These are phyloP conservation scores for Orcinus orca DNA, from an alignment of 2,113 vertebrate species.

Conservation along the genomic window DNA sequence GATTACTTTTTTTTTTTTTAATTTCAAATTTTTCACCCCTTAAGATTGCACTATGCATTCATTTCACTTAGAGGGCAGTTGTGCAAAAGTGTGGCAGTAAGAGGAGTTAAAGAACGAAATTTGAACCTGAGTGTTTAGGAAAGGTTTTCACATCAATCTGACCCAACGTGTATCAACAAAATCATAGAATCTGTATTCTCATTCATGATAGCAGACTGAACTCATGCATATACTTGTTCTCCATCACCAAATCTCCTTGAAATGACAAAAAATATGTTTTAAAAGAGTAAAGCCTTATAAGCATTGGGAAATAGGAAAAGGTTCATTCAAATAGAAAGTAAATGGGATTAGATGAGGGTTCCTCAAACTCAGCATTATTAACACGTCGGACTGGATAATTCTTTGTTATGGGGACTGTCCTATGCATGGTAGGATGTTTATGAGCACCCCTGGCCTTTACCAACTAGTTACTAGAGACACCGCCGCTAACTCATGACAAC, in stretches of 20 bases:
- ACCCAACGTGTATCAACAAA: not conserved
- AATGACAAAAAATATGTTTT: not conserved
- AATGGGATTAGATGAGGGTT: not conserved
- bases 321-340: not conserved
- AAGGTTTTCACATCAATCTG: not conserved
- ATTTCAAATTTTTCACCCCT: not conserved
- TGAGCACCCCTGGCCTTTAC: not conserved
- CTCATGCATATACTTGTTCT: not conserved
- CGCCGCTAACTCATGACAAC: not conserved
- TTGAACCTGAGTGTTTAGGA: not conserved
- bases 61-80: not conserved
- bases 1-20: not conserved
- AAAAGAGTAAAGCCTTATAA: not conserved
- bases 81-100: not conserved
- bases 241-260: not conserved
- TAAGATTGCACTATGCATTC: not conserved
- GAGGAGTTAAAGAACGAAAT: not conserved
- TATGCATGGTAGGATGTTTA: not conserved
- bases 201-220: not conserved
- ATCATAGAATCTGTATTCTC: not conserved
- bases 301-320: not conserved
- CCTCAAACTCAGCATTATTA: not conserved
- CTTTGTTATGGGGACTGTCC: not conserved
- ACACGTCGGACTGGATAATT: not conserved
- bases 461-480: not conserved